phyloP scores from a whole-genome alignment of 2,888 invertebrate species.

The Eucriotettix oculatus region DNA sequence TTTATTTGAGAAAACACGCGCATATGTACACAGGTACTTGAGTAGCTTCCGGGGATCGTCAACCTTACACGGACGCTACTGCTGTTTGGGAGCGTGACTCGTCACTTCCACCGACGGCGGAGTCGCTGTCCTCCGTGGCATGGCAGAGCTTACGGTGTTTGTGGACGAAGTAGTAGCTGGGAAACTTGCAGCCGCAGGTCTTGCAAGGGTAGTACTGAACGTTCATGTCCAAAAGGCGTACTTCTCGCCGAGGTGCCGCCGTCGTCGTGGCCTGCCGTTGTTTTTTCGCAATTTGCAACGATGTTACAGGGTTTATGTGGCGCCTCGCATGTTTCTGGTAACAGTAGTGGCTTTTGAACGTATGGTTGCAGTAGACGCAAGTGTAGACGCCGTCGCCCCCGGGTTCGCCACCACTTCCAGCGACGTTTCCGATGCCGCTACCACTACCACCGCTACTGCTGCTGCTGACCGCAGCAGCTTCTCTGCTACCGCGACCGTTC shows the following conservation, averaged over 20 bases:
- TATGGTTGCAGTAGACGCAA: constrained; percentile 60
- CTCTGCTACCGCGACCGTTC: not conserved
- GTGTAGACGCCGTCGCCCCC: constrained; percentile 31
- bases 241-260: constrained; percentile 28
- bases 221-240: constrained; percentile 52
- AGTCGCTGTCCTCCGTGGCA: constrained; percentile 36
- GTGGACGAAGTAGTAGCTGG: constrained; percentile 86
- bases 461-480: not conserved
- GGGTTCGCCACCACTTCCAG: constrained; percentile 3
- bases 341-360: constrained; percentile 71
- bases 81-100: constrained; percentile 10
- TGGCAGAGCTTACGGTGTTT: constrained; percentile 80
- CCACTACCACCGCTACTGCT: constrained; percentile 7
- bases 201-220: constrained; percentile 88
- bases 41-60: not conserved
- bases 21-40: not conserved
- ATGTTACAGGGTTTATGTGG: constrained; percentile 44
- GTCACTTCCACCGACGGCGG: constrained; percentile 20
- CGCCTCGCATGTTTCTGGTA: constrained; percentile 63
- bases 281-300: constrained; percentile 19
- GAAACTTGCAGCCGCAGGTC: constrained; percentile 81
- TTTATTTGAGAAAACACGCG: too few relatives aligned
- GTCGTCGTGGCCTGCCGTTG: constrained; percentile 4
- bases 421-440: constrained; percentile 14
- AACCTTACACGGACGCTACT: constrained; percentile 4